phyloP scores from a whole-genome alignment of 2,113 vertebrate species.

The Ophthalmolycus amberensis region DNA sequence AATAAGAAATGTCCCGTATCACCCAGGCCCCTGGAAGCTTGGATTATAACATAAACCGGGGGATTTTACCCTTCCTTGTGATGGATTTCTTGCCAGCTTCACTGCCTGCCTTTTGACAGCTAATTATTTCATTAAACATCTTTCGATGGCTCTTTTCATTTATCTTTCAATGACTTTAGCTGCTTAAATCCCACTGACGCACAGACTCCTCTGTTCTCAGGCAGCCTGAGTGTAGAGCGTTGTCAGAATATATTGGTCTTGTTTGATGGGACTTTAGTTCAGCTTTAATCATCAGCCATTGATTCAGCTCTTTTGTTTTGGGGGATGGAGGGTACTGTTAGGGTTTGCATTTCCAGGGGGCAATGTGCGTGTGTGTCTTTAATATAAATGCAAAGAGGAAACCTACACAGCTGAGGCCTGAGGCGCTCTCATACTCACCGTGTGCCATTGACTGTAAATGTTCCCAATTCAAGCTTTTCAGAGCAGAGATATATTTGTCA shows the following conservation, averaged over 20 bases:
- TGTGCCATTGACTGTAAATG: conserved; percentile 29
- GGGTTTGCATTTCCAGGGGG: conserved; percentile 20
- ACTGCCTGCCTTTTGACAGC: conserved; percentile 75
- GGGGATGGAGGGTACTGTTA: background rate
- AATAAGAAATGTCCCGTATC: conserved; percentile 62
- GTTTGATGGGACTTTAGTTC: conserved; percentile 38
- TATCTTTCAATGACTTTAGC: conserved; percentile 65
- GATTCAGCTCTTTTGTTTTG: background rate
- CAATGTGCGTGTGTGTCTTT: background rate
- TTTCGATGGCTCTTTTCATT: conserved; percentile 61
- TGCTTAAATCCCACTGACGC: conserved; percentile 61
- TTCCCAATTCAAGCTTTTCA: conserved; percentile 35
- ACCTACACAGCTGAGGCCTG: conserved; percentile 26
- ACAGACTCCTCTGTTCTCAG: conserved; percentile 50
- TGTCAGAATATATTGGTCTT: conserved; percentile 50
- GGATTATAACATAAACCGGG: conserved; percentile 72
- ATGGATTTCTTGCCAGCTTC: conserved; percentile 75
- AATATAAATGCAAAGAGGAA: conserved; percentile 1
- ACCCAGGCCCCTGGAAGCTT: conserved; percentile 57
- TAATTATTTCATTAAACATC: conserved; percentile 80
- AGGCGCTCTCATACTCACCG: conserved; percentile 12
- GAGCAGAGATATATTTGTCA: conserved; percentile 16
- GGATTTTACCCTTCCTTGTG: conserved; percentile 72
- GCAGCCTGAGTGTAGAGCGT: background rate
- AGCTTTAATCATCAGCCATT: conserved; percentile 51